Conservation (phyloP, 2,797 vertebrate genomes). For the Delichon dasypus region DNA sequence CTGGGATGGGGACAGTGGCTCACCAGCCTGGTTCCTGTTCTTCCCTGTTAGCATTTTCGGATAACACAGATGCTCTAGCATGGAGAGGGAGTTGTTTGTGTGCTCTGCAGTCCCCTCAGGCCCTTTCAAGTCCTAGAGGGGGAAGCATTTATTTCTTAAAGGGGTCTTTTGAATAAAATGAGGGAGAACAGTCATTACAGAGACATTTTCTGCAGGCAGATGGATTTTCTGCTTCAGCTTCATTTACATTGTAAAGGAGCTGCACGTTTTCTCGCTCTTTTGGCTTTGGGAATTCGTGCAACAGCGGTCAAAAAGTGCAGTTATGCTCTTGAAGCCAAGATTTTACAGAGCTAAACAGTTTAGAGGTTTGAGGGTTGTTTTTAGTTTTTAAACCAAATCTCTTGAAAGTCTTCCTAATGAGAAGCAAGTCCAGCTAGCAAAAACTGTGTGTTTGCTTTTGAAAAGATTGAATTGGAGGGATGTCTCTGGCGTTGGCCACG, state of each 20-base stretch:
- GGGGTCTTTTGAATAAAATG: background rate
- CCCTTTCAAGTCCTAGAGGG: background rate
- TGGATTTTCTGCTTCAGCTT: background rate
- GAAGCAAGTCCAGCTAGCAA: conserved; percentile 27
- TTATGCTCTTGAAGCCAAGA: background rate
- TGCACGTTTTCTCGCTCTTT: background rate
- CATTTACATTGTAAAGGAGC: background rate
- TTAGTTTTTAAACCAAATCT: conserved; percentile 16
- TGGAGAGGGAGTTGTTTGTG: background rate
- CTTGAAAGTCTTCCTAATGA: conserved; percentile 41
- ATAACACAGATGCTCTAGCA: background rate
- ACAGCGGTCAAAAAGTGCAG: background rate
- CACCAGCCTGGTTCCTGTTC: background rate
- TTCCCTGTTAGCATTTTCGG: background rate
- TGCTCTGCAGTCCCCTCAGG: background rate
- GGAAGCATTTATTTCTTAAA: background rate
- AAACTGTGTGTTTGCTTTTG: conserved; percentile 17
- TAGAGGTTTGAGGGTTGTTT: conserved; percentile 34
- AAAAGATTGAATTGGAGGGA: conserved; percentile 13
- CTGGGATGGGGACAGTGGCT: background rate
- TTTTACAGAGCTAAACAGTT: conserved; percentile 31
- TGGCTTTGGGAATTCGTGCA: background rate
- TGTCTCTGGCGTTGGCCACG: background rate
- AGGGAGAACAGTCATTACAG: background rate
- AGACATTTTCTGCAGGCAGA: background rate